Base-by-base conservation (phyloP, 2,888 invertebrate species). In the Galeopsomyia nigrocyanea region DNA sequence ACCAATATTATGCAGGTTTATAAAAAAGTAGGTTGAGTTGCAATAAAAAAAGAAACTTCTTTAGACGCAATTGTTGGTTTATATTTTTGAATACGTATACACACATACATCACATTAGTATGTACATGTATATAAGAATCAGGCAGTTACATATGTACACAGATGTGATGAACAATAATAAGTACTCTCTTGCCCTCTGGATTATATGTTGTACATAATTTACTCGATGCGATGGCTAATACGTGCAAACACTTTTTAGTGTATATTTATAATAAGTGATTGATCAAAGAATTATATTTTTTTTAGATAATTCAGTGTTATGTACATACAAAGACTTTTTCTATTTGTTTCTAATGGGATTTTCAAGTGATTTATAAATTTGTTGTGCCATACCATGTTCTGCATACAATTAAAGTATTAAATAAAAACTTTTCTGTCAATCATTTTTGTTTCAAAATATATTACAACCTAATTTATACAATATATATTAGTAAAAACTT, bases 91-190 rank as follows among this genome's bases (percentile, higher is more conserved):
- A 55, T 71, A 65, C 60, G 68, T 53, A 66, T 68, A 67, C 76
- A 74, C 73, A 76, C 75, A 76, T 73, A 77, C 70, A 68, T 68
- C 51, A 64, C 67, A 74, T 70, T 71, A 67, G 72, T 76, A 77
- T 76, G 75, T 73, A 73, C 71, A 75, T 75, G 74, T 73, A 67
- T 76, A 73, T 72, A 46, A 72, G 58, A 22, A 62, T 81, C 83
- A 85, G 84, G 84, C 85, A 85, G 83, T 84, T 84, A 84, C 82
- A 84, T 86, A 85, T 85, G 78, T 86, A 85, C 85, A 86, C 83
- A 83, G 82, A 84, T 82, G 80, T 82, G 82, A 80, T 83, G 80
- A 84, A 83, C 81, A 83, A 75, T 82, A 79, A 82, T 81, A 79
- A 75, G 51, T 68, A 68, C 49, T 58, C 46, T 65, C 56, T 68